A percentile compares a stretch with the other conserved stretches of the same genome.
Evolutionary conservation across 2,113 vertebrate genomes (phyloP).

Genomic region (Oncorhynchus gorbuscha): DNA sequence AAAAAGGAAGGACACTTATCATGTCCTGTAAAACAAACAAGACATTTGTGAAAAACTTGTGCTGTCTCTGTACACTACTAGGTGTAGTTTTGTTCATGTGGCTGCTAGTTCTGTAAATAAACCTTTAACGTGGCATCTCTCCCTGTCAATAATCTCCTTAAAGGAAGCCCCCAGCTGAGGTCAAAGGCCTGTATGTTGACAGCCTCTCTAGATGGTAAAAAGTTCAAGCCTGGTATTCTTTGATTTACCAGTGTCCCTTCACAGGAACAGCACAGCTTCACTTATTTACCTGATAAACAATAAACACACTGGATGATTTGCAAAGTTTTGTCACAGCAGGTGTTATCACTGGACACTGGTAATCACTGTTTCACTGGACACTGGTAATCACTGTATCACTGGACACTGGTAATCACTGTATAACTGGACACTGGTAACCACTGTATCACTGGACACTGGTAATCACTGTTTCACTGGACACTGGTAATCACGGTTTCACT

Average conservation of each 20-base stretch:
- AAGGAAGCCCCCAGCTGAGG: background rate
- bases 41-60: background rate
- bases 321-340: background rate
- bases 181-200: too few relatives aligned
- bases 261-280: background rate
- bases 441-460: background rate
- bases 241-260: background rate
- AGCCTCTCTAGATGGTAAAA: background rate
- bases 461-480: too few relatives aligned
- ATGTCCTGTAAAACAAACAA: background rate
- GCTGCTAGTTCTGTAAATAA: background rate
- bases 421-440: too few relatives aligned
- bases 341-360: background rate
- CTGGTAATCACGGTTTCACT: too few relatives aligned
- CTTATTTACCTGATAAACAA: background rate
- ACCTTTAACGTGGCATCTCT: background rate
- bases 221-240: background rate
- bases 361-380: too few relatives aligned
- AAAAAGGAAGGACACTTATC: background rate
- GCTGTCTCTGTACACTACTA: background rate
- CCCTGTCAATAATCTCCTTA: background rate
- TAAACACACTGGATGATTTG: background rate
- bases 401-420: too few relatives aligned
- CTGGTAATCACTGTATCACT: too few relatives aligned
- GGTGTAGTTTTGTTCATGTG: background rate